These are phyloP conservation scores for Dendrophyllia cribrosa DNA, from an alignment of 64 coral and sea anemone species.

Conservation along the genomic window DNA sequence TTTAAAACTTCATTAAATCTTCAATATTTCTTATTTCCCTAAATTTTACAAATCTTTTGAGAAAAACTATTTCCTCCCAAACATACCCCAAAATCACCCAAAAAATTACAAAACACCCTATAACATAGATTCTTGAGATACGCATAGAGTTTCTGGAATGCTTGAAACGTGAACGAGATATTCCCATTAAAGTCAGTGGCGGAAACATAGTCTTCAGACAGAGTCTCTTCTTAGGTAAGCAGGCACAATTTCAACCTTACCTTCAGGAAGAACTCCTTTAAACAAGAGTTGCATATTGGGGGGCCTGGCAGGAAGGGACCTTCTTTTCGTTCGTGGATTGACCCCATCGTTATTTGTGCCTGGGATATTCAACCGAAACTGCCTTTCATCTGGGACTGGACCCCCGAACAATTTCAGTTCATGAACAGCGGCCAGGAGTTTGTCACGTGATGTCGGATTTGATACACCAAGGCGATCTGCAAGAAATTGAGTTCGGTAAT, in stretches of 20 bases:
- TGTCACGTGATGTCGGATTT: constrained; percentile 61
- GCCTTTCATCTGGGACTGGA: constrained; percentile 39
- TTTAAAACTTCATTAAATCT: too few relatives aligned
- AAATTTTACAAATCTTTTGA: too few relatives aligned
- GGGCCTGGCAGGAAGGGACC: constrained; percentile 18
- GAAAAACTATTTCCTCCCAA: too few relatives aligned
- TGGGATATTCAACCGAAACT: constrained; percentile 1
- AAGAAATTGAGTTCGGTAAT: background rate
- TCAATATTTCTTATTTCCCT: too few relatives aligned
- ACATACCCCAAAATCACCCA: too few relatives aligned
- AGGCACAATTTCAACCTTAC: background rate
- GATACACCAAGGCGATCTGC: constrained; percentile 48
- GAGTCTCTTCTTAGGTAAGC: too few relatives aligned
- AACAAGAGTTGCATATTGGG: background rate
- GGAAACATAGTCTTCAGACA: too few relatives aligned
- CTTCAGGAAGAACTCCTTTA: background rate
- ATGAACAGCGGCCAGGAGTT: constrained; percentile 49
- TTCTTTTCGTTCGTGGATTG: background rate
- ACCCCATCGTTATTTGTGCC: background rate
- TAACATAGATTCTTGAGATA: too few relatives aligned
- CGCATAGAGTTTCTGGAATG: too few relatives aligned
- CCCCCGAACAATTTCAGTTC: constrained; percentile 62
- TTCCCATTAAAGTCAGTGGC: too few relatives aligned
- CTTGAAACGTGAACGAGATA: too few relatives aligned
- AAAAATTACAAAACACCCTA: too few relatives aligned